Base-by-base conservation (phyloP, 2,113 vertebrate genomes). In the Labeo catla region DNA sequence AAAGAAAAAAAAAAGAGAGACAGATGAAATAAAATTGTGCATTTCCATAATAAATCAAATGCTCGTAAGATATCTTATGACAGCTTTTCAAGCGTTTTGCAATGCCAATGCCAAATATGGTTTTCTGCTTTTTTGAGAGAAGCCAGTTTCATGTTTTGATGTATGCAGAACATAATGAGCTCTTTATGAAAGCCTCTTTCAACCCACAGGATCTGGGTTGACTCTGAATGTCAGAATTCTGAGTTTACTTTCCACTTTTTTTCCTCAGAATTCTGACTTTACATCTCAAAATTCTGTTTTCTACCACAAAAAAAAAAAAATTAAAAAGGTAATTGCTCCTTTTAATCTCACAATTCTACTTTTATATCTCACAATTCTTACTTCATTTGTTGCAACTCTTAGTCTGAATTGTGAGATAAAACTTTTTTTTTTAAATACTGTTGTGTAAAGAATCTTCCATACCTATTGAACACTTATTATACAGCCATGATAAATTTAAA, bases 21-120 rank as follows among this genome's bases (percentile, higher is more conserved):
- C 59, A 39, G 8, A 39, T 49, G 11, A 21, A 23, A 72, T 36
- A 12, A 61, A 2, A 0, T 13, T 7, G n/a, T 61, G 34, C 57
- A 79, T 72, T 79, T 73, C 34, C 77, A 21, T 23, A 13, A 79
- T 52, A 28, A 76, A 49, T 76, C 36, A 43, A 72, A 72, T 12
- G 19, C 19, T 45, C n/a, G 43, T 11, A 76, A 76, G 2, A 54
- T 9, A 43, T 79, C 34, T 19, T n/a, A 45, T n/a, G 15, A 43
- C 19, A 36, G 66, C 16, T 21, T 70, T 70, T 43, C 8, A 21
- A 66, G 28, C 8, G 19, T 9, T 19, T 70, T 16, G 54, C 39
- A 43, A 19, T 19, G 34, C 4, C 28, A 70, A 13, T 4, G 34
- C 15, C 15, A 70, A 70, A 70, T 70, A 19, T 43, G 68, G 39